phyloP scores from a whole-genome alignment of 2,888 invertebrate species.

The Cataglyphis rosenhaueri region DNA sequence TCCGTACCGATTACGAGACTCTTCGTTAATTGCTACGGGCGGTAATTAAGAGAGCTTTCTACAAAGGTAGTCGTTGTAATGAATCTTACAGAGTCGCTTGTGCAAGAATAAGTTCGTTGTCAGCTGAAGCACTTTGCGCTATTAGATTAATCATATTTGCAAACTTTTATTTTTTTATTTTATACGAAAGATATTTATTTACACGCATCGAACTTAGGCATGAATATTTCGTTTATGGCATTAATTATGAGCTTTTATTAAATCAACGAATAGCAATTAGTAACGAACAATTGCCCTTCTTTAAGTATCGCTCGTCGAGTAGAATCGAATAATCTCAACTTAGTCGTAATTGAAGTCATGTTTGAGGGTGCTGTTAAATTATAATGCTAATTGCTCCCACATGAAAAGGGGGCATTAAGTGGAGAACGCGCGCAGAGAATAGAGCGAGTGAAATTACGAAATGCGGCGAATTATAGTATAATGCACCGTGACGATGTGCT shows the following conservation, averaged over 20 bases:
- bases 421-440: background rate
- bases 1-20: constrained; percentile 47
- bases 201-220: background rate
- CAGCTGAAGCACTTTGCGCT: constrained; percentile 4
- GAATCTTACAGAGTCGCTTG: constrained; percentile 44
- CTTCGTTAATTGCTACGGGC: constrained; percentile 52
- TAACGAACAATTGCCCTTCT: constrained; percentile 7
- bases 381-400: constrained; percentile 25
- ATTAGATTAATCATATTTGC: constrained; percentile 36
- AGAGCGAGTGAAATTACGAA: constrained; percentile 33
- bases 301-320: constrained; percentile 3
- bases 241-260: constrained; percentile 24
- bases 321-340: constrained; percentile 47
- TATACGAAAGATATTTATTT: constrained; percentile 13
- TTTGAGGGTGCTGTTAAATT: constrained; percentile 17
- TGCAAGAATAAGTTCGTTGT: constrained; percentile 17
- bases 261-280: constrained; percentile 33
- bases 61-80: constrained; percentile 45
- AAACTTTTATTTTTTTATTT: constrained; percentile 13
- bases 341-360: constrained; percentile 40
- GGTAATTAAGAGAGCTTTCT: constrained; percentile 52
- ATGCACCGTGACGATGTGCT: constrained; percentile 13
- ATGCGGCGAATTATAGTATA: constrained; percentile 50
- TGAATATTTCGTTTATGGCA: background rate
- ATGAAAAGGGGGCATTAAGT: constrained; percentile 12